Evolutionary conservation across 2,888 invertebrate genomes (phyloP).

Genomic region (Mellilla xanthometata): DNA sequence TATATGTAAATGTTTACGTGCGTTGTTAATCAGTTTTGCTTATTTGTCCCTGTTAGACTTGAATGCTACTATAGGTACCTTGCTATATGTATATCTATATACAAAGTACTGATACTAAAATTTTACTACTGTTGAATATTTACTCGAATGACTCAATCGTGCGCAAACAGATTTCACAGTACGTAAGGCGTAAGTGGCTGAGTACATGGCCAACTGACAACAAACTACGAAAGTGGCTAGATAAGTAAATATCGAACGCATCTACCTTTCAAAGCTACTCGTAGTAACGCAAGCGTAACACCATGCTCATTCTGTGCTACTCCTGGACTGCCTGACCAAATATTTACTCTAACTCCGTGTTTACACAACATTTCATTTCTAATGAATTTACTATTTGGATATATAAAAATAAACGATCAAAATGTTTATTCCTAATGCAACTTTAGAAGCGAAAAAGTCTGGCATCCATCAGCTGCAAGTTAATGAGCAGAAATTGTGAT

Average conservation of each 20-base stretch:
- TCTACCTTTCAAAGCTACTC: conserved; percentile 52
- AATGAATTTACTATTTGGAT: conserved; percentile 54
- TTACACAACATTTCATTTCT: conserved; percentile 64
- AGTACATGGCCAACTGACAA: conserved; percentile 21
- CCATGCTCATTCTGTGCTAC: conserved; percentile 57
- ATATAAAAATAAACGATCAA: conserved; percentile 27
- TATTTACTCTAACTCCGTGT: conserved; percentile 60
- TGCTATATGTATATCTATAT: no score
- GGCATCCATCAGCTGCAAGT: conserved; percentile 9
- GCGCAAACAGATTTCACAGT: conserved; percentile 19
- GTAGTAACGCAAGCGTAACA: conserved; percentile 61
- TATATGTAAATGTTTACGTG: no score
- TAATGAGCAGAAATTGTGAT: not conserved
- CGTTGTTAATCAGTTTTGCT: no score
- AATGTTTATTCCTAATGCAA: conserved; percentile 29
- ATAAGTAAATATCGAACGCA: conserved; percentile 52
- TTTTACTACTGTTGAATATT: conserved; percentile 8
- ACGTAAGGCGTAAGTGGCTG: conserved; percentile 16
- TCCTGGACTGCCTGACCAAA: conserved; percentile 43
- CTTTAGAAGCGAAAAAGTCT: conserved; percentile 13
- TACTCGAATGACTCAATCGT: conserved; percentile 20
- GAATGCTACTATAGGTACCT: no score
- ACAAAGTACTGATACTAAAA: conserved; percentile 5
- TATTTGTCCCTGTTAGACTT: no score
- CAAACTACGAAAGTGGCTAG: conserved; percentile 44